These are phyloP conservation scores for Beroe forskalii DNA, from an alignment of 37 sponge, comb jelly and placozoan species.

Conservation along the genomic window DNA sequence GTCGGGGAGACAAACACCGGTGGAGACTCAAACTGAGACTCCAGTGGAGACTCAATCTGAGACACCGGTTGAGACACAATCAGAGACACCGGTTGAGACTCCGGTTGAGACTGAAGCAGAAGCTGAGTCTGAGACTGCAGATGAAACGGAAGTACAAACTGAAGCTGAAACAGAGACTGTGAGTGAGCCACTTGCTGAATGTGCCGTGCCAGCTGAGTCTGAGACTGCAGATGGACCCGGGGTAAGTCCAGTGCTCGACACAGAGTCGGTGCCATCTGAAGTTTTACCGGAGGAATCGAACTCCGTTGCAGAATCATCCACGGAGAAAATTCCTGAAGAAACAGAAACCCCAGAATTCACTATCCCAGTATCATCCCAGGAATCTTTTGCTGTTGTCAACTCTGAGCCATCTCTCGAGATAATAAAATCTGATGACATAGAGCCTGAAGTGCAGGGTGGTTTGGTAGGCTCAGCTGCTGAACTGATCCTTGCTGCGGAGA, in stretches of 20 bases:
- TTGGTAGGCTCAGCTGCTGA: background rate
- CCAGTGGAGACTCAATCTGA: background rate
- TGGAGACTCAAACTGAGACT: background rate
- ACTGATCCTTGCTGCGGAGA: background rate
- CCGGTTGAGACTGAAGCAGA: background rate
- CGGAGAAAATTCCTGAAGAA: background rate
- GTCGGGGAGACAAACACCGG: background rate
- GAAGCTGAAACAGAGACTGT: background rate
- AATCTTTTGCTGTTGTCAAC: background rate
- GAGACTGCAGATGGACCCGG: background rate
- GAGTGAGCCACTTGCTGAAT: background rate
- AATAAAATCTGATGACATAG: background rate
- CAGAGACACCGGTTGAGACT: background rate
- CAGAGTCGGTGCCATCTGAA: no score
- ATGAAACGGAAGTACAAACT: background rate
- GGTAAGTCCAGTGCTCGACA: no score
- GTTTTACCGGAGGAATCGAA: no score
- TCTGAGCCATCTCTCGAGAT: background rate
- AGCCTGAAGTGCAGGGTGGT: constrained; percentile 10
- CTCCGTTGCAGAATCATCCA: no score
- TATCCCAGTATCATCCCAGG: background rate
- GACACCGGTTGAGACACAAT: background rate
- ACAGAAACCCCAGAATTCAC: background rate
- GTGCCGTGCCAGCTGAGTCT: background rate
- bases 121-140: background rate